A percentile compares a stretch with the other conserved stretches of the same genome.
phyloP scores from a whole-genome alignment of 2,888 invertebrate species.

The Ligdia adustata region DNA sequence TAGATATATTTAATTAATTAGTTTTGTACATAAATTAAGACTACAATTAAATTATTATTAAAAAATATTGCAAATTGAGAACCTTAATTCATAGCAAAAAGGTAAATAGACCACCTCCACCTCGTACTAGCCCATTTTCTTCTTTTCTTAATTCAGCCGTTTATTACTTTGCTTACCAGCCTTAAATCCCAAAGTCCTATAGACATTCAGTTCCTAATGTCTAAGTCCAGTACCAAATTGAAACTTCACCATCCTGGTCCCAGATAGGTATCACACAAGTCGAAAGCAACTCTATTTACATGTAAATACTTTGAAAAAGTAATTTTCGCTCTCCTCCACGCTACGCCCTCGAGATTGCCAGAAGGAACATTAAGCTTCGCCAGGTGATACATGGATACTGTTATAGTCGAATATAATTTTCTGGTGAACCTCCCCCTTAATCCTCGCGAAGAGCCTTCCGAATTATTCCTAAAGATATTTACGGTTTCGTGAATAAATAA shows the following conservation, averaged over 20 bases:
- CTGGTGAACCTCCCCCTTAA: constrained; percentile 81
- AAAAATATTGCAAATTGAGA: too few species aligned
- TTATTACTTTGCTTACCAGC: too few species aligned
- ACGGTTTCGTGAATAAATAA: constrained; percentile 83
- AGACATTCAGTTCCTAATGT: too few species aligned
- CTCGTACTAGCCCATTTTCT: too few species aligned
- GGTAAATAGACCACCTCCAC: too few species aligned
- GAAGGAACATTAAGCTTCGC: constrained; percentile 81
- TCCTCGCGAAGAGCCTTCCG: constrained; percentile 81
- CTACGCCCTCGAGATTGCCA: constrained; percentile 82
- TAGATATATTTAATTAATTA: too few species aligned
- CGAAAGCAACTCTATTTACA: constrained; percentile 78
- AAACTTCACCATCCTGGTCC: constrained; percentile 10
- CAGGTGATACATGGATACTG: constrained; percentile 85
- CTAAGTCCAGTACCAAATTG: constrained; percentile 3
- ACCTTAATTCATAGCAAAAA: too few species aligned
- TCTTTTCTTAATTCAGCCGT: too few species aligned
- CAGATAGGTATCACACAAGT: constrained; percentile 44
- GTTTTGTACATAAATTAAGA: too few species aligned
- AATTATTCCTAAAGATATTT: constrained; percentile 83
- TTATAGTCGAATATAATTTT: constrained; percentile 84
- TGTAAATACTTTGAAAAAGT: constrained; percentile 84
- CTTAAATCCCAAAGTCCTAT: too few species aligned
- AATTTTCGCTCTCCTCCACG: constrained; percentile 76
- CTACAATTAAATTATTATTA: too few species aligned